phyloP scores from a whole-genome alignment of 2,797 vertebrate genomes.

The Sebastiscus albofasciatus region DNA sequence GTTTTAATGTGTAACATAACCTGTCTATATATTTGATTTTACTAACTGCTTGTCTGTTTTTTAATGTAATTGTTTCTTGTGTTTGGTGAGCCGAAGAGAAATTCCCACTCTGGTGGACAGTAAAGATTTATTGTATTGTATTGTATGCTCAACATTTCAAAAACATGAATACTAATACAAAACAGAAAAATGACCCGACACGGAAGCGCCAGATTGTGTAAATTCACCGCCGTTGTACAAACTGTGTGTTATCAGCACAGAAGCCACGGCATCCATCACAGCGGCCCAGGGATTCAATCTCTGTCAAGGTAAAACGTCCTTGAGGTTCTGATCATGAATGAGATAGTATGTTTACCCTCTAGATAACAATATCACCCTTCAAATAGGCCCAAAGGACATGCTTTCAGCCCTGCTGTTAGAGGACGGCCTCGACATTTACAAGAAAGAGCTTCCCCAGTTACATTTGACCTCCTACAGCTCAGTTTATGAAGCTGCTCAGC shows the following conservation, averaged over 20 bases:
- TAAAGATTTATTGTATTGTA: too few species aligned
- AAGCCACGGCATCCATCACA: slow-evolving; percentile 48
- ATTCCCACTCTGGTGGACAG: fast-evolving
- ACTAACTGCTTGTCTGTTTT: not conserved
- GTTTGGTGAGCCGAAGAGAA: too few species aligned
- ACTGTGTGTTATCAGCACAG: slow-evolving; percentile 36
- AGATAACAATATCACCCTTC: slow-evolving; percentile 56
- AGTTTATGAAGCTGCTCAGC: not conserved
- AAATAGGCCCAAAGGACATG: slow-evolving; percentile 28
- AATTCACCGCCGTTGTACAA: slow-evolving; percentile 13
- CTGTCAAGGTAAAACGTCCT: slow-evolving; percentile 57
- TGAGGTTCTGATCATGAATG: slow-evolving; percentile 54
- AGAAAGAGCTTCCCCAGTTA: slow-evolving; percentile 8
- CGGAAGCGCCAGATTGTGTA: not conserved
- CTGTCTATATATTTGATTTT: fast-evolving
- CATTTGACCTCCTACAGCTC: not conserved
- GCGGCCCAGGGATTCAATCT: slow-evolving; percentile 46
- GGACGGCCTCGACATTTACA: slow-evolving; percentile 12
- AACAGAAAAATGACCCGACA: not conserved
- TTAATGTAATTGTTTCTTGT: not conserved
- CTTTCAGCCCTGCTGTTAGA: slow-evolving; percentile 30
- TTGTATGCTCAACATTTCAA: not conserved
- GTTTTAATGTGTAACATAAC: not conserved
- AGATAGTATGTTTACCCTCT: slow-evolving; percentile 67
- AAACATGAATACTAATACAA: not conserved